Percentiles rank a stretch among this genome's conserved stretches.
Evolutionary conservation across 2,888 invertebrate genomes (phyloP).

Genomic region (Merodon equestris): DNA sequence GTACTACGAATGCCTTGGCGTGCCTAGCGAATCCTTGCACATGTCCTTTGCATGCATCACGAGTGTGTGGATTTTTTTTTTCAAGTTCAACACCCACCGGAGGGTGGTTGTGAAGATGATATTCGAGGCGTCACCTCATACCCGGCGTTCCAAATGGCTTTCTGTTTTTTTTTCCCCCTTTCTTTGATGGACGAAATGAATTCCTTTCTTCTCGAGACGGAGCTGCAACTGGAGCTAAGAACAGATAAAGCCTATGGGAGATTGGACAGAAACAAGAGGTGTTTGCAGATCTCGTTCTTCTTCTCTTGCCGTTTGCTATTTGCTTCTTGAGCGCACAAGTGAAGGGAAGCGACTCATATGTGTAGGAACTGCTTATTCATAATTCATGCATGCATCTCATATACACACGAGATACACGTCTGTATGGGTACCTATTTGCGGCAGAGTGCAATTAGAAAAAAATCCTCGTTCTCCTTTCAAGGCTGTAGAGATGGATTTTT

Average conservation of each 20-base stretch:
- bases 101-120: conserved; percentile 35
- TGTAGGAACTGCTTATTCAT: conserved; percentile 27
- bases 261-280: conserved; percentile 62
- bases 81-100: conserved; percentile 58
- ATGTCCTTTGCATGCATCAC: conserved; percentile 32
- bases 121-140: conserved; percentile 53
- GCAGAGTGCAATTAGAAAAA: conserved; percentile 55
- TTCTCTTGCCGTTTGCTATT: conserved; percentile 18
- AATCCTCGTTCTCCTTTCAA: conserved; percentile 50
- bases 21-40: conserved; percentile 22
- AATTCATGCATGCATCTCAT: background rate
- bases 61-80: conserved; percentile 11
- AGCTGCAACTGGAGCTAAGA: too few relatives aligned
- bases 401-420: too few relatives aligned
- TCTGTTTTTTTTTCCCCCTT: too few relatives aligned
- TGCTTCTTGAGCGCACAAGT: conserved; percentile 3
- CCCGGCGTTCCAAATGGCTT: conserved; percentile 4
- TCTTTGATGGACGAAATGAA: too few relatives aligned
- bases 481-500: conserved; percentile 45
- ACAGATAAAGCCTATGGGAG: conserved; percentile 21
- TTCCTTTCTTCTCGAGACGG: too few relatives aligned
- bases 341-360: conserved; percentile 11
- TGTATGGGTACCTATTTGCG: conserved; percentile 19
- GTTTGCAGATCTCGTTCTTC: conserved; percentile 32
- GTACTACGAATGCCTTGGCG: conserved; percentile 43